These are phyloP conservation scores for Dysmachus trigonus DNA, from an alignment of 2,888 invertebrate genomes.

Conservation along the genomic window DNA sequence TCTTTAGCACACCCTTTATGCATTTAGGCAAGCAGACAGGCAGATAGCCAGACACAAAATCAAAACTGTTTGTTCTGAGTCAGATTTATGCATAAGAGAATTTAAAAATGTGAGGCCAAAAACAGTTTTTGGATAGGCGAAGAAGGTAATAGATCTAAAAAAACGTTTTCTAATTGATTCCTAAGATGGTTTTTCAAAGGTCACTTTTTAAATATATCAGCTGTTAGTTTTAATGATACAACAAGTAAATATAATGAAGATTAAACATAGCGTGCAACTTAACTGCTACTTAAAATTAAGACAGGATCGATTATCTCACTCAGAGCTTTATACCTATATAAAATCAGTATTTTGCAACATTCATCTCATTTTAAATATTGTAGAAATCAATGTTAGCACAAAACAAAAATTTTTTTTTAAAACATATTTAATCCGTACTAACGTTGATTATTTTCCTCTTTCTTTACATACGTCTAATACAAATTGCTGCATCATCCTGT, in stretches of 20 bases:
- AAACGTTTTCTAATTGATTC: no score
- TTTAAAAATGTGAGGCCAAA: no score
- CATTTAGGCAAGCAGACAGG: not conserved
- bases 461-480: conserved; percentile 22
- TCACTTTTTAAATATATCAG: not conserved
- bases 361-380: not conserved
- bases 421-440: conserved; percentile 16
- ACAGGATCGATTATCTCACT: not conserved
- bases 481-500: conserved; percentile 29
- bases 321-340: not conserved
- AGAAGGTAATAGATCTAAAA: no score
- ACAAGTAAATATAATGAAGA: not conserved
- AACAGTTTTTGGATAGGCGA: no score
- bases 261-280: not conserved
- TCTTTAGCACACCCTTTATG: no score
- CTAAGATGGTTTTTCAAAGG: not conserved
- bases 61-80: not conserved
- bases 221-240: not conserved
- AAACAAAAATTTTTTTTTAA: not conserved
- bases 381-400: not conserved
- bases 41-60: not conserved
- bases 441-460: conserved; percentile 10
- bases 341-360: not conserved
- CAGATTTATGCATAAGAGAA: not conserved
- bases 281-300: not conserved